Evolutionary conservation across 2,888 invertebrate species (phyloP).

Genomic region (Hanleya hanleyi): DNA sequence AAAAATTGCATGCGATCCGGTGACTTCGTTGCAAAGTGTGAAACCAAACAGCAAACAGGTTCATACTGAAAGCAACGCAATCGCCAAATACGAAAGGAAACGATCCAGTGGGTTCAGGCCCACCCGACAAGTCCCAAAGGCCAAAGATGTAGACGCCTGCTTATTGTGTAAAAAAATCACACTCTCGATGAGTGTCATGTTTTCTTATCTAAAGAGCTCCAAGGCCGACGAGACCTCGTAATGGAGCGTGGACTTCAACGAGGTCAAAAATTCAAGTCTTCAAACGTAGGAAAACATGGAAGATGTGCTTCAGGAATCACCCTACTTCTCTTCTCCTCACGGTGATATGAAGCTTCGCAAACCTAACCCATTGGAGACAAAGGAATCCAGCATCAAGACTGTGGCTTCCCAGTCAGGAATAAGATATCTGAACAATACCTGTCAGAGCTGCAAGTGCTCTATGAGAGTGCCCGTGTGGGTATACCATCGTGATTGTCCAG

Average conservation of each 20-base stretch:
- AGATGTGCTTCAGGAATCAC: conserved; percentile 22
- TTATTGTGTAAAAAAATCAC: conserved; percentile 22
- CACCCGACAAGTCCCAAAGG: too few species aligned
- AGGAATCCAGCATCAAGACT: too few species aligned
- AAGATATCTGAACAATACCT: conserved; percentile 10
- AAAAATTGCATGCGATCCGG: too few species aligned
- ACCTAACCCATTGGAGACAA: not conserved
- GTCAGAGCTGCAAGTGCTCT: conserved; percentile 13
- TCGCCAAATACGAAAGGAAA: too few species aligned
- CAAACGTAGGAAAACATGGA: too few species aligned
- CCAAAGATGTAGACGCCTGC: too few species aligned
- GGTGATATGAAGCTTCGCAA: conserved; percentile 14
- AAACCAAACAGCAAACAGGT: not conserved
- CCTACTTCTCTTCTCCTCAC: conserved; percentile 42
- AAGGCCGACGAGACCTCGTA: conserved; percentile 28
- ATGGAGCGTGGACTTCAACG: conserved; percentile 26
- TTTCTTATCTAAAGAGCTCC: conserved; percentile 11
- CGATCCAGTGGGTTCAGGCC: too few species aligned
- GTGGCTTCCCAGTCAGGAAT: too few species aligned
- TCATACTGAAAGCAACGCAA: too few species aligned
- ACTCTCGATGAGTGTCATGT: conserved; percentile 23
- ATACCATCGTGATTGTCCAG: conserved; percentile 28
- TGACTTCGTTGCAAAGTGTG: not conserved
- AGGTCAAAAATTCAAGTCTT: conserved; percentile 40
- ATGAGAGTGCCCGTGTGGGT: conserved; percentile 43